phyloP scores from a whole-genome alignment of 1,140 invertebrate species.

The Drosophila chauvacae region DNA sequence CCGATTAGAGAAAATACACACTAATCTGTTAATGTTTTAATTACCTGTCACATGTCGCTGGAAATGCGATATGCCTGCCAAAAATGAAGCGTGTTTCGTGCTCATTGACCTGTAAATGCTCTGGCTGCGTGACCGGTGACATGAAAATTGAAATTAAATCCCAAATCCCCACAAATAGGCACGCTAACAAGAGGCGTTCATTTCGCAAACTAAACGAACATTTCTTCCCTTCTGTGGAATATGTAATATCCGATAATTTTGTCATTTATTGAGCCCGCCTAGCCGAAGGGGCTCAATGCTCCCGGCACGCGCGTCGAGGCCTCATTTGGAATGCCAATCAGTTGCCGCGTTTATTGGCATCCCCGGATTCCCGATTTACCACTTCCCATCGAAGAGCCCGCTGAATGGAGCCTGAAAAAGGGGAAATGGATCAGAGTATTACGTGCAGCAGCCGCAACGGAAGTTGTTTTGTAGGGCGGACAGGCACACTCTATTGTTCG shows the following conservation, averaged over 20 bases:
- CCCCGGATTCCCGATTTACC: slow-evolving; percentile 7
- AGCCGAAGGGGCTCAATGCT: slow-evolving; percentile 39
- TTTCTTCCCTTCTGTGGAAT: slow-evolving; percentile 7
- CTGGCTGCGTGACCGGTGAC: slow-evolving; percentile 23
- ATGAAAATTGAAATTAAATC: slow-evolving; percentile 56
- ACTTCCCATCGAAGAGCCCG: not conserved
- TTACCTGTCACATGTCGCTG: slow-evolving; percentile 3
- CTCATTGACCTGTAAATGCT: slow-evolving; percentile 23
- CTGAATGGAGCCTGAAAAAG: slow-evolving; percentile 18
- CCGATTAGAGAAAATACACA: not conserved
- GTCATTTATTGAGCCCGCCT: slow-evolving; percentile 59
- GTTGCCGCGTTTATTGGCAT: slow-evolving; percentile 69
- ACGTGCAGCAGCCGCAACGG: slow-evolving; percentile 52
- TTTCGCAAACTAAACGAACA: slow-evolving; percentile 21
- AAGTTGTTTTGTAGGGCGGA: slow-evolving; percentile 47
- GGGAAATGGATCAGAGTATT: slow-evolving; percentile 50
- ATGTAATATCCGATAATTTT: slow-evolving; percentile 59
- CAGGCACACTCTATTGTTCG: slow-evolving; percentile 66
- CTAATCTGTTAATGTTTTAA: not conserved
- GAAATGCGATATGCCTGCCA: slow-evolving; percentile 9
- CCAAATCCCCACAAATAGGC: slow-evolving; percentile 21
- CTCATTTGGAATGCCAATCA: slow-evolving; percentile 80
- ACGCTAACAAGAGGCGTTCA: slow-evolving; percentile 23
- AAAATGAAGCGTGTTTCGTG: not conserved
- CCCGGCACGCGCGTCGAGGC: slow-evolving; percentile 34